A percentile compares a stretch with the other conserved stretches of the same genome.
Evolutionary conservation across 1,140 invertebrate species (phyloP).

Genomic region (Cardiocondyla obscurior): DNA sequence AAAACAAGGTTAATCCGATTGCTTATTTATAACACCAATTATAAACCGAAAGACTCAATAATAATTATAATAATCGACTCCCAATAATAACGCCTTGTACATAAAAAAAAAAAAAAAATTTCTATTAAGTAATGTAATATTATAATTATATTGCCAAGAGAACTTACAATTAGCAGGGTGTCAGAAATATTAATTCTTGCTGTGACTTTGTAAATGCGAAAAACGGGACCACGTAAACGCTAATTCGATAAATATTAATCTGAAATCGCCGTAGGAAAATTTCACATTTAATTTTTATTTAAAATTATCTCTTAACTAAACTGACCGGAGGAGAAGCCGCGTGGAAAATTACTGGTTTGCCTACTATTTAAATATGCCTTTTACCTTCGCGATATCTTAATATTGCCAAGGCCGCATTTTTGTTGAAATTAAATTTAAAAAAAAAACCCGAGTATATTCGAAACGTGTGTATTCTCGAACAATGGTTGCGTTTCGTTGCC

Average conservation of each 20-base stretch:
- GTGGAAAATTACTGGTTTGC: background rate
- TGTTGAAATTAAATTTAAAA: background rate
- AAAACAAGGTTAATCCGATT: slow-evolving; percentile 7
- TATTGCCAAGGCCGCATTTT: background rate
- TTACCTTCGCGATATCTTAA: background rate
- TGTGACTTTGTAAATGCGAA: background rate
- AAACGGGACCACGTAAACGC: background rate
- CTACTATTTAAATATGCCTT: slow-evolving; percentile 14
- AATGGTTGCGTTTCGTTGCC: background rate
- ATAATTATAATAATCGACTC: too few relatives aligned
- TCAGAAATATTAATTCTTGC: background rate
- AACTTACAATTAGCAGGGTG: too few relatives aligned
- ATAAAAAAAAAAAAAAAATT: too few relatives aligned
- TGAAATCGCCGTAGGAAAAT: background rate
- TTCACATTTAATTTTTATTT: background rate
- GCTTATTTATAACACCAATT: slow-evolving; percentile 19
- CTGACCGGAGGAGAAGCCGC: background rate
- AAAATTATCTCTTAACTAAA: background rate
- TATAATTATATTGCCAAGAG: slow-evolving; percentile 2
- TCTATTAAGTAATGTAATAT: background rate
- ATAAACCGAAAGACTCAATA: background rate
- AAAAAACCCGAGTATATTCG: too few relatives aligned
- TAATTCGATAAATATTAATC: slow-evolving; percentile 35
- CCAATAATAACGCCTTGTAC: slow-evolving; percentile 44
- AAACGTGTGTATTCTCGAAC: background rate